These are phyloP conservation scores for Vicugna pacos DNA, from an alignment of 2,113 vertebrate genomes.

Conservation along the genomic window DNA sequence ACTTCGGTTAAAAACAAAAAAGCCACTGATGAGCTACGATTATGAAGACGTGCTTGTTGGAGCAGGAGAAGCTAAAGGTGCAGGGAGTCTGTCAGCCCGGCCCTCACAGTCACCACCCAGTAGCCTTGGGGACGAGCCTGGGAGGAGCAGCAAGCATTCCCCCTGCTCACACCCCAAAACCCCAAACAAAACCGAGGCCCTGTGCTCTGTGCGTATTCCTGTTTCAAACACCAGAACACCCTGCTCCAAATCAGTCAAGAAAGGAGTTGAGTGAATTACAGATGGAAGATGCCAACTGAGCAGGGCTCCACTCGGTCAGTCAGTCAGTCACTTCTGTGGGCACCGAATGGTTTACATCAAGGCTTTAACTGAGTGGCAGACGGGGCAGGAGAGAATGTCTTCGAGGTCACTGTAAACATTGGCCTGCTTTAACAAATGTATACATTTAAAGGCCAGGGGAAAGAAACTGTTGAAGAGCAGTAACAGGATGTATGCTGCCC, in stretches of 20 bases:
- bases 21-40: conserved; percentile 89
- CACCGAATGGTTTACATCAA: conserved; percentile 74
- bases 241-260: conserved; percentile 64
- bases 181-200: background rate
- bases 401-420: conserved; percentile 61
- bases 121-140: conserved; percentile 87
- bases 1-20: background rate
- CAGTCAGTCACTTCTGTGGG: conserved; percentile 72
- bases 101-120: conserved; percentile 88
- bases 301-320: conserved; percentile 75
- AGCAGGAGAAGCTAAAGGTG: conserved; percentile 89
- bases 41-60: conserved; percentile 75
- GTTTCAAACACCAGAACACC: conserved; percentile 42
- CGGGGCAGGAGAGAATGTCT: conserved; percentile 36
- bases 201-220: background rate
- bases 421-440: conserved; percentile 64
- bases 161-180: fast-evolving
- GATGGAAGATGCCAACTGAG: conserved; percentile 74
- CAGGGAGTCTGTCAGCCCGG: conserved; percentile 87
- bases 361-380: conserved; percentile 51
- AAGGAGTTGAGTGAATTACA: conserved; percentile 71
- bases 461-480: conserved; percentile 47
- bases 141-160: conserved; percentile 17
- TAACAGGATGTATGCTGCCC: background rate
- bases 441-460: conserved; percentile 48